Percentiles rank a stretch among this genome's conserved stretches.
phyloP scores from a whole-genome alignment of 2,113 vertebrate genomes.

The Pipra filicauda region DNA sequence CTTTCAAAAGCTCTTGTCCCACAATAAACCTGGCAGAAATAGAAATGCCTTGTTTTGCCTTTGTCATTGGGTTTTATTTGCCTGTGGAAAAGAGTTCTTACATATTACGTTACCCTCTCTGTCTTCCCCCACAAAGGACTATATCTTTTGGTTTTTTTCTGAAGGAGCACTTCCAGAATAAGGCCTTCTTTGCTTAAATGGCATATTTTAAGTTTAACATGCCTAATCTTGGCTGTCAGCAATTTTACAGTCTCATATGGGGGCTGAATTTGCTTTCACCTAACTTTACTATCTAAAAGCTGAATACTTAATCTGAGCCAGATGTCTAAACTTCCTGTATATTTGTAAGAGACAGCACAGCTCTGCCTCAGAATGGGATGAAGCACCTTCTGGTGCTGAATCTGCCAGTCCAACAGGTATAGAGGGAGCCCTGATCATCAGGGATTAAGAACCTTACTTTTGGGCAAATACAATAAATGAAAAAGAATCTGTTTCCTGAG shows the following conservation, averaged over 20 bases:
- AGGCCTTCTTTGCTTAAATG: neutral
- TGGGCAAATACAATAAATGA: neutral
- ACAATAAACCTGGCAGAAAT: neutral
- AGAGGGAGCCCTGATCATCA: neutral
- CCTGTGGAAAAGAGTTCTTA: neutral
- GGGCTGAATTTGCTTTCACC: constrained; percentile 10
- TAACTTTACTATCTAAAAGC: neutral
- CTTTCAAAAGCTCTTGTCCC: neutral
- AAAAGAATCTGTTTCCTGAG: neutral
- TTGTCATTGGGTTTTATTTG: neutral
- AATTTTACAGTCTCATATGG: neutral
- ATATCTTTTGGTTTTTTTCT: neutral
- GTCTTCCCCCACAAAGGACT: neutral
- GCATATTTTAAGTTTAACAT: neutral
- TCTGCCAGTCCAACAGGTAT: neutral
- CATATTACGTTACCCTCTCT: neutral
- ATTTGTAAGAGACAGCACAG: neutral
- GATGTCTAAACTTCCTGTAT: neutral
- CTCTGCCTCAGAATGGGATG: neutral
- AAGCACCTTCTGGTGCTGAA: neutral
- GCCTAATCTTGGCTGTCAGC: neutral
- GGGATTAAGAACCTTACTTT: neutral
- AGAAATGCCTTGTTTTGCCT: neutral
- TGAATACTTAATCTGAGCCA: neutral
- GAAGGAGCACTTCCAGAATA: neutral